Base-by-base conservation (phyloP, 2,888 invertebrate species). In the Philereme vetulata region DNA sequence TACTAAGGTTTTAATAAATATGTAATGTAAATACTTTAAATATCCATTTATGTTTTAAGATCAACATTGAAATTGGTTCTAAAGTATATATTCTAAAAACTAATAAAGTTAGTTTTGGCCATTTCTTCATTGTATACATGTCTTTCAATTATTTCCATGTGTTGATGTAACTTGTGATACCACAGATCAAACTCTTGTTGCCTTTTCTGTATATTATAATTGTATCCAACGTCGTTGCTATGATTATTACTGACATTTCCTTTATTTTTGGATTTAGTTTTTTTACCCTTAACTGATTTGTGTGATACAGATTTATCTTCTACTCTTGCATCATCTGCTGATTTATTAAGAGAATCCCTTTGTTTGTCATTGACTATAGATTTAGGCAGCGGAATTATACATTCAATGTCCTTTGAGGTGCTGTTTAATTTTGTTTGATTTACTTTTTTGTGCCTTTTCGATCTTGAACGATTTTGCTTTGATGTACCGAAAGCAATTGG, bases 51-150 rank as follows among this genome's bases (percentile, higher is more conserved):
- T 21, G 21, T 21, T 21, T 21, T 21, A 21, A 21, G 21, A 21
- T 21, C 21, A 21, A 21, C 21, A 21, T 21, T 21, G 21, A 21
- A 21, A 21, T 21, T 21, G 21, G 1, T 21, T 21, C 21, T 21
- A 21, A 21, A 21, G 2, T 21, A 21, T 21, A 21, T 21, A 21
- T 21, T 21, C 21, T 21, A 21, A 21, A 21, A 21, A 21, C 21
- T 21, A 21, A 21, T 21, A 21, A 21, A 21, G 21, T 21, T 21
- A 21, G 21, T 21, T 21, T 21, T 21, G 21, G 21, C 61, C 59
- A 91, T 65, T 72, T 88, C 88, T 58, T 86, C 74, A 49, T 88
- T 74, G 62, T 89, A 91, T 8, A 84, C 42, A 38, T 75, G 65
- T 60, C 78, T 69, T 76, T 86, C 86, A 52, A 91, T 74, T 68